Evolutionary conservation across 1,140 invertebrate genomes (phyloP), one percentile per base, ranked within the genome.

Genomic region (Drosophila sp.): DNA sequence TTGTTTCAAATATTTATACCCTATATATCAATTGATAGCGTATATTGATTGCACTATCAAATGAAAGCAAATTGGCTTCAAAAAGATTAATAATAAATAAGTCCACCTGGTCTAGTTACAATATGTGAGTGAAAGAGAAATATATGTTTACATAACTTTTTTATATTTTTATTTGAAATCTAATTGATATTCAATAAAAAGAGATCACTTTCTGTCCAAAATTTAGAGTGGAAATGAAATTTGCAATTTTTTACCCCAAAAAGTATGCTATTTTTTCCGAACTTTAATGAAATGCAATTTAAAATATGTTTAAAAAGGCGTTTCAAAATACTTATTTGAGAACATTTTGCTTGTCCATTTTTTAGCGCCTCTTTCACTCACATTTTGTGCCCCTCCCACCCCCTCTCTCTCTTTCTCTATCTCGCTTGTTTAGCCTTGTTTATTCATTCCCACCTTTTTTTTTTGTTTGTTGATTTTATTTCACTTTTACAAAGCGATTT

Each of bases 341-440:
- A 1, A 41, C 7, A 1, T 2, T n/a, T 17, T 41, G 10, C 11
- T 41, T 41, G 2, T 44, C 6, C 44, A 23, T 47, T 23, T 44
- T 40, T 1, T 56, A 35, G 5, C n/a, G 2, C 4, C 56, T 41
- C 35, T 17, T n/a, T 38, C 17, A 23, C 57, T 17, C 27, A 8
- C 25, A 38, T 1, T 4, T 38, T 38, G 1, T 38, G 3, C 11
- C 7, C 27, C 33, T 55, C 10, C 10, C 23, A 27, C 7, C 3
- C 44, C 1, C 7, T 27, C 23, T 5, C 55, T 1, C 7, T 40
- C 11, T 38, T 8, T 30, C 8, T 30, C 8, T 4, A 40, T 7
- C 32, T 11, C 38, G 41, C 29, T 38, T 65, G 55, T 72, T 76
- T 75, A 68, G 64, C 8, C 63, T 23, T 57, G 54, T 63, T 80